A percentile compares a stretch with the other conserved stretches of the same genome.
Conservation (phyloP, 1,140 invertebrate genomes). For the Hesperophylax magnus region DNA sequence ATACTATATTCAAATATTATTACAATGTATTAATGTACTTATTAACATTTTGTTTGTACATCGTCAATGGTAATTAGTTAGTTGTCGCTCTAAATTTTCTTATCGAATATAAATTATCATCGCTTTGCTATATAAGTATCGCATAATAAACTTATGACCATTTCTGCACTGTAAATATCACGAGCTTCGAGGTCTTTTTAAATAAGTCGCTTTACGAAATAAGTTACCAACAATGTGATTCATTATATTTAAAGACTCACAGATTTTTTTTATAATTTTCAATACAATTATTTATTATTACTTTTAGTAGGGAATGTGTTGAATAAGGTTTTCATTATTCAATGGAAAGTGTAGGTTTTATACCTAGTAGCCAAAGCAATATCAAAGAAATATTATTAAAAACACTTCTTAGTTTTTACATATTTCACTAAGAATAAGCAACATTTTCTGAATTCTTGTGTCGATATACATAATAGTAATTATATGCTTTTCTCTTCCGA, state of each 20-base stretch:
- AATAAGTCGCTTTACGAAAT: constrained; percentile 36
- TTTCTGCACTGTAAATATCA: constrained; percentile 21
- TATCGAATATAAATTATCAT: not conserved
- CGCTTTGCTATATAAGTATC: not conserved
- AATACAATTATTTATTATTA: constrained; percentile 22
- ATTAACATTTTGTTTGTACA: not conserved
- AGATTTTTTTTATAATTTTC: constrained; percentile 18
- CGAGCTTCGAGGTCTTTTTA: not conserved
- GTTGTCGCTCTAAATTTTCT: not conserved
- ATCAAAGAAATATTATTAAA: constrained; percentile 35
- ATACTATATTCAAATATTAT: too few relatives aligned
- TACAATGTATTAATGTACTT: not conserved
- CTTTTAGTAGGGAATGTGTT: constrained; percentile 5
- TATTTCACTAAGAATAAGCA: constrained; percentile 5
- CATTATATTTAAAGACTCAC: constrained; percentile 29
- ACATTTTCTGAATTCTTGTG: not conserved
- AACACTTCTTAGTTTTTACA: not conserved
- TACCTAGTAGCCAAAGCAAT: constrained; percentile 37
- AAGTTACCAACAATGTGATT: constrained; percentile 45
- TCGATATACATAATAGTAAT: not conserved
- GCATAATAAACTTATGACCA: not conserved
- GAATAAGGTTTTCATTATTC: not conserved
- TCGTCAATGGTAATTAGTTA: not conserved
- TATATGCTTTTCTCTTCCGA: constrained; percentile 10
- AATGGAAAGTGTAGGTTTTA: constrained; percentile 32